Percentiles rank a stretch among this genome's conserved stretches.
Evolutionary conservation across 30 jellyfish, hydroid and myxozoan genomes (phyloP).

Genomic region (Nemopilema nomurai): DNA sequence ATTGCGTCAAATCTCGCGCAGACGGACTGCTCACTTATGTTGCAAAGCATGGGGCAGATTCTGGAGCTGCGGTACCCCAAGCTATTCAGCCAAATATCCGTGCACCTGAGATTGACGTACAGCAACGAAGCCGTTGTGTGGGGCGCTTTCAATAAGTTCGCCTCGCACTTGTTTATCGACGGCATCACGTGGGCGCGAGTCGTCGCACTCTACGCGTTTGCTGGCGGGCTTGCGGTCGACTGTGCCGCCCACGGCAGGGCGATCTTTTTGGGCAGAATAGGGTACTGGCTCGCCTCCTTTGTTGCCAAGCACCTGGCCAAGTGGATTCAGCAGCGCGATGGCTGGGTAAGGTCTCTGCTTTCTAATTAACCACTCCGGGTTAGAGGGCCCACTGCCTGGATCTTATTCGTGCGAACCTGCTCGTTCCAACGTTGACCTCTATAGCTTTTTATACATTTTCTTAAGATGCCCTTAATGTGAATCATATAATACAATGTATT

Average conservation of each 20-base stretch:
- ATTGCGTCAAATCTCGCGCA: constrained; percentile 22
- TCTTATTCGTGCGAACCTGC: too few species aligned
- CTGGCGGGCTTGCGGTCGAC: constrained; percentile 92
- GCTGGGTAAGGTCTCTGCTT: constrained; percentile 98
- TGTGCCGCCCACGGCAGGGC: constrained; percentile 78
- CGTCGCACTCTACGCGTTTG: constrained; percentile 84
- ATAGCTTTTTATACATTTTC: too few species aligned
- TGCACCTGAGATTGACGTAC: constrained; percentile 71
- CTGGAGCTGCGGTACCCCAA: too few species aligned
- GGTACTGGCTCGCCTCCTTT: constrained; percentile 76
- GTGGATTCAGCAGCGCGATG: constrained; percentile 84
- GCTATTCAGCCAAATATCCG: constrained; percentile 69
- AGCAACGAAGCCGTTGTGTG: constrained; percentile 85
- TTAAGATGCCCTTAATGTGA: too few species aligned
- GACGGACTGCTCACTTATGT: constrained; percentile 63
- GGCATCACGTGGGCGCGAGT: constrained; percentile 90
- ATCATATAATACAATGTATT: too few species aligned
- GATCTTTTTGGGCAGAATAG: constrained; percentile 75
- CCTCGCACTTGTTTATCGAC: constrained; percentile 57
- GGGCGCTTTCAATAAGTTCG: constrained; percentile 85
- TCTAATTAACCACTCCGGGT: too few species aligned
- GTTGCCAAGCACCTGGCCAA: constrained; percentile 53
- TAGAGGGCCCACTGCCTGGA: too few species aligned
- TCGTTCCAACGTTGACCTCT: too few species aligned
- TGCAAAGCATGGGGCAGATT: constrained; percentile 83